Conservation (phyloP, 2,888 invertebrate species). For the Andrena bicolor region DNA sequence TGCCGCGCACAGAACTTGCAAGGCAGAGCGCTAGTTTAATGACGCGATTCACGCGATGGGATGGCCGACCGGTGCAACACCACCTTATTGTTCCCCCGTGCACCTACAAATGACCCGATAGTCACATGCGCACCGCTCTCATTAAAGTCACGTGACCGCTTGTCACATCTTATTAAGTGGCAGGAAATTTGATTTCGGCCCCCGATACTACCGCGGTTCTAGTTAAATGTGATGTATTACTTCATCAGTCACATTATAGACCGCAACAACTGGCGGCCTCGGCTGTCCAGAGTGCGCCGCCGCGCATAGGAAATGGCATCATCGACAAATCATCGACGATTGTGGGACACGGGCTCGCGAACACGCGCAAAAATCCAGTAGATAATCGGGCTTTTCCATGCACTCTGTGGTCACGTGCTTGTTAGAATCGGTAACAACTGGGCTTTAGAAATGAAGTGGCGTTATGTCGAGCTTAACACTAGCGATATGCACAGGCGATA, state of each 20-base stretch:
- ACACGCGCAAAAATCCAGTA: background rate
- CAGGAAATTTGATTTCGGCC: conserved; percentile 76
- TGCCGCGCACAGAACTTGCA: conserved; percentile 35
- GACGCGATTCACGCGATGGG: conserved; percentile 70
- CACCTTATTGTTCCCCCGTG: conserved; percentile 56
- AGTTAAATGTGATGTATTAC: conserved; percentile 76
- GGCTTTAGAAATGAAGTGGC: background rate
- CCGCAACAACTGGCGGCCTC: conserved; percentile 43
- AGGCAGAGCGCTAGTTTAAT: conserved; percentile 57
- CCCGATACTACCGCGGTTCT: conserved; percentile 73
- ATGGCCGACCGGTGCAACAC: conserved; percentile 48
- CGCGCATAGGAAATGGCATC: conserved; percentile 33
- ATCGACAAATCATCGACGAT: conserved; percentile 40
- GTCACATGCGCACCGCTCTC: conserved; percentile 60
- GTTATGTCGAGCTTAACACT: too few species aligned
- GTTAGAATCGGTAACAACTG: background rate
- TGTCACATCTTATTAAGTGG: conserved; percentile 83
- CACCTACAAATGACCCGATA: conserved; percentile 62
- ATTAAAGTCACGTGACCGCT: conserved; percentile 80
- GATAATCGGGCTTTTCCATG: background rate
- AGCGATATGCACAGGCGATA: too few species aligned
- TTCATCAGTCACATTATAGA: conserved; percentile 70
- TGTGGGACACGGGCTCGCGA: background rate
- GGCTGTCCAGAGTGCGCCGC: background rate
- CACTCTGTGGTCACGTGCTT: background rate